These are phyloP conservation scores for Sipha flava DNA, from an alignment of 1,140 invertebrate genomes.

Conservation along the genomic window DNA sequence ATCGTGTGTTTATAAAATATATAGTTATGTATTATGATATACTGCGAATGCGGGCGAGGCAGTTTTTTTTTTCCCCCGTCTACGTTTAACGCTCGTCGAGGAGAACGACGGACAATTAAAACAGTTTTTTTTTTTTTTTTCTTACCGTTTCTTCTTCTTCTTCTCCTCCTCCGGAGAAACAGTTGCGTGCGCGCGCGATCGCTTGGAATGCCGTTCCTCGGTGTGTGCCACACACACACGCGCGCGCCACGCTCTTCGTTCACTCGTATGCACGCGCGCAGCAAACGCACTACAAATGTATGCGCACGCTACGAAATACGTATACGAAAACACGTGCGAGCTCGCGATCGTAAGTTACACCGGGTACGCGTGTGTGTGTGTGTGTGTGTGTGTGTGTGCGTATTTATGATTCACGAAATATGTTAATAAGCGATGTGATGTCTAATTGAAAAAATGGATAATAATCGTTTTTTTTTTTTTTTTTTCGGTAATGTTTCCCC, in stretches of 20 bases:
- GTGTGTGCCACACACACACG: neutral
- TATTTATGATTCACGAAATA: neutral
- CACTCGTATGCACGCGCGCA: neutral
- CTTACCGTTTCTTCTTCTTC: neutral
- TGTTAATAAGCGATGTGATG: neutral
- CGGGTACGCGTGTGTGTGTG: neutral
- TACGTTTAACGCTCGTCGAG: neutral
- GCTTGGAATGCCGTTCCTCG: slow-evolving; percentile 7
- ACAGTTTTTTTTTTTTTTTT: neutral
- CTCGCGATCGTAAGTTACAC: neutral
- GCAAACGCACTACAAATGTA: neutral
- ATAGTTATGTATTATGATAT: neutral
- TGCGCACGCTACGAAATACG: no score
- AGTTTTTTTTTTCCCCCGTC: neutral
- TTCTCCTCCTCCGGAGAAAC: no score
- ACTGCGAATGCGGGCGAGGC: neutral
- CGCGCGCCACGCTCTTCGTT: no score
- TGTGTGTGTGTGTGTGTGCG: neutral
- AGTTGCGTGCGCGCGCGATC: neutral
- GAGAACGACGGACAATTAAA: slow-evolving; percentile 28
- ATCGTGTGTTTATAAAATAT: neutral
- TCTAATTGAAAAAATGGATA: slow-evolving; percentile 15
- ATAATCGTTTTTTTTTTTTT: neutral
- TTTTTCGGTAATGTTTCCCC: neutral
- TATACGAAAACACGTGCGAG: neutral